Evolutionary conservation across 2,888 invertebrate species (phyloP).

Genomic region (Caenorhabditis angaria): DNA sequence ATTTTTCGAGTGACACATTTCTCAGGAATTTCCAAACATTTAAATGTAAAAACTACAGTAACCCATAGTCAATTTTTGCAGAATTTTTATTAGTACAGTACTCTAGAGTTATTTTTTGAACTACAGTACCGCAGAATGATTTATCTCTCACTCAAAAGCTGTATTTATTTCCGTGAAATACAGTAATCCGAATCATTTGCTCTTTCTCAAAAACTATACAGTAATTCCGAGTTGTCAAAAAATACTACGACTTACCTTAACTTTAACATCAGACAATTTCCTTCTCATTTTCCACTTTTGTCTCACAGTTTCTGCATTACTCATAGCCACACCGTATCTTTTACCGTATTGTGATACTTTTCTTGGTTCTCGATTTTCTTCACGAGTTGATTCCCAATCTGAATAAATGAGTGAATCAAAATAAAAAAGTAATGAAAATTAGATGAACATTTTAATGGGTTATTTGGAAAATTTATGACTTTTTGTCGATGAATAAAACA

Average conservation of each 20-base stretch:
- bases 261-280: constrained; percentile 45
- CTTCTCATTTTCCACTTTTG: constrained; percentile 41
- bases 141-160: too few species aligned
- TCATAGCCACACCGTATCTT: constrained; percentile 54
- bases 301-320: constrained; percentile 48
- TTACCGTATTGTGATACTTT: constrained; percentile 39
- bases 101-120: too few species aligned
- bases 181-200: not conserved
- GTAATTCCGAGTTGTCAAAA: not conserved
- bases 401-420: too few species aligned
- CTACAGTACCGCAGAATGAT: too few species aligned
- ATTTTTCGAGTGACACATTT: too few species aligned
- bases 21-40: too few species aligned
- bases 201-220: not conserved
- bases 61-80: too few species aligned
- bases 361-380: not conserved
- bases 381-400: constrained; percentile 35
- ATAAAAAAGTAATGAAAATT: too few species aligned
- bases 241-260: constrained; percentile 21
- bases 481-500: too few species aligned
- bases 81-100: too few species aligned
- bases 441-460: not conserved
- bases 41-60: too few species aligned
- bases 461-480: not conserved
- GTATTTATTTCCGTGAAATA: too few species aligned